Evolutionary conservation across 2,888 invertebrate species (phyloP), one percentile per base, ranked within the genome.

Genomic region (Agrotis clavis): DNA sequence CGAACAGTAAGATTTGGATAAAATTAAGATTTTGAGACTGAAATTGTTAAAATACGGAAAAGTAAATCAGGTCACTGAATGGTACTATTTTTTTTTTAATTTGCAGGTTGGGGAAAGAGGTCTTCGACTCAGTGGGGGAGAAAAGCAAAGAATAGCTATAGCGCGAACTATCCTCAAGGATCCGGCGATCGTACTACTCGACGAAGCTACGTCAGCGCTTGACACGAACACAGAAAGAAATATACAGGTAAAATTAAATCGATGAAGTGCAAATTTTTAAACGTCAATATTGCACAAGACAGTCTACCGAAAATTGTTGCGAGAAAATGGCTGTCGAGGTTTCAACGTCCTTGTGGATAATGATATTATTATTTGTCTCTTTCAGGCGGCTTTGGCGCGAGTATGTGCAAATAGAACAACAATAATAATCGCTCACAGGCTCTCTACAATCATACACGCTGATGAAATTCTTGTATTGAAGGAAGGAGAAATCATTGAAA

Each of bases 91-190:
- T 25, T 50, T 25, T 50, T 25, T 54, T 61, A 7, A 62, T 35
- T 60, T 51, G 4, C 50, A 98, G 97, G 98, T 99, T 25, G 99
- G 99, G 9, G 99, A 99, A 94, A 97, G 99, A 90, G 99, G 99
- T 7, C 94, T 99, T 72, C 98, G 99, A 79, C 96, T 99, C 75
- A 99, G 99, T 91, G 99, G 99, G 2, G 99, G 99, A 2, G 99
- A 99, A 92, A 99, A 99, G 90, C 99, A 99, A 92, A 97, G 99
- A 82, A 99, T 99, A 71, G 99, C 99, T 0, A 99, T 99, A 81
- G 99, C 99, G 0, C 96, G 99, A 79, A 99, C 99, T 0, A 97
- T 99, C 35, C 96, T 99, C 35, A 99, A 99, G 92, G 97, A 98
- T 4, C 99, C 99, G 0, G 97, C 97, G 51, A 98, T 99, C 76